phyloP scores from a whole-genome alignment of 2,888 invertebrate genomes.

The Malachius bipustulatus region DNA sequence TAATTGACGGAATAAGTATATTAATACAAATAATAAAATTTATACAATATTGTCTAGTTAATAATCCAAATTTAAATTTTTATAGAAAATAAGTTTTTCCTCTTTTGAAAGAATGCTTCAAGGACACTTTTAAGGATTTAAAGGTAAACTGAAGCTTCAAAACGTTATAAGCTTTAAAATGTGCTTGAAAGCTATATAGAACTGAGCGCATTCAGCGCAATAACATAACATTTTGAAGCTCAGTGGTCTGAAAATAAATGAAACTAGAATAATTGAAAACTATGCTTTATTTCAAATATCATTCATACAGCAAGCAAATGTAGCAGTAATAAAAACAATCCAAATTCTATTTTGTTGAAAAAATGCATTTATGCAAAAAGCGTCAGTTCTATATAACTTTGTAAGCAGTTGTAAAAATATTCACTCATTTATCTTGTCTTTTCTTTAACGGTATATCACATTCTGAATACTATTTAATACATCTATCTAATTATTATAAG shows the following conservation, averaged over 20 bases:
- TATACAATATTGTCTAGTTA: too few species aligned
- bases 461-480: constrained; percentile 18
- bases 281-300: constrained; percentile 23
- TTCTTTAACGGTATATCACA: constrained; percentile 28
- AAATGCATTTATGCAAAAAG: constrained; percentile 18
- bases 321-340: constrained; percentile 18
- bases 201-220: constrained; percentile 30
- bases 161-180: constrained; percentile 30
- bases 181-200: constrained; percentile 35
- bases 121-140: constrained; percentile 11
- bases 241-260: constrained; percentile 29
- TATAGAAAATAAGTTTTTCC: not conserved
- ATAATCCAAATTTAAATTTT: too few species aligned
- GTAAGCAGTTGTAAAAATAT: constrained; percentile 15
- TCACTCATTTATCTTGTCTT: constrained; percentile 18
- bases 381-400: constrained; percentile 38
- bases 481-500: constrained; percentile 19
- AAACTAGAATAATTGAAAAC: constrained; percentile 23
- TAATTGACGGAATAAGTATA: too few species aligned
- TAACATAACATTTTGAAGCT: constrained; percentile 36
- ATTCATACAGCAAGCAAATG: constrained; percentile 19
- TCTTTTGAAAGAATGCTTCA: not conserved
- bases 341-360: constrained; percentile 10
- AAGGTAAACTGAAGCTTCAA: constrained; percentile 37
- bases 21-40: too few species aligned